These are phyloP conservation scores for Uloborus diversus DNA, from an alignment of 1,140 invertebrate species.

Conservation along the genomic window DNA sequence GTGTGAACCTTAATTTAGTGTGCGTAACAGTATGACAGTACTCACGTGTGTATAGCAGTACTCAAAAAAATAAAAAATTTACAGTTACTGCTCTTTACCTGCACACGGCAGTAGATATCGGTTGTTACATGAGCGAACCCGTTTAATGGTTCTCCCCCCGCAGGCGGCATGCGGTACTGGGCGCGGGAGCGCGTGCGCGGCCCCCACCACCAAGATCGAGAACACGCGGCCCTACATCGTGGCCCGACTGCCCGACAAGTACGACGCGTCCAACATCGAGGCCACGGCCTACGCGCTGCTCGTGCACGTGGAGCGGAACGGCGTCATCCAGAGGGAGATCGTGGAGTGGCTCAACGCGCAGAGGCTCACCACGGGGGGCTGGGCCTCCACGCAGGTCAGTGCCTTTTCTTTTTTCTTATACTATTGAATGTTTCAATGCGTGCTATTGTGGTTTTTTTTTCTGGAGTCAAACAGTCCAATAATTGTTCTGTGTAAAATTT, in stretches of 20 bases:
- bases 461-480: too few relatives aligned
- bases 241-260: constrained; percentile 84
- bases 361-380: constrained; percentile 87
- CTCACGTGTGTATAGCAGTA: too few relatives aligned
- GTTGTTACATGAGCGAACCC: too few relatives aligned
- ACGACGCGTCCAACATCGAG: constrained; percentile 91
- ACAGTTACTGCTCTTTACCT: too few relatives aligned
- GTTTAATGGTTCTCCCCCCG: too few relatives aligned
- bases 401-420: neutral
- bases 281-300: constrained; percentile 90
- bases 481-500: too few relatives aligned
- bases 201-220: constrained; percentile 83
- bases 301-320: constrained; percentile 84
- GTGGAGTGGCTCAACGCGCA: constrained; percentile 94
- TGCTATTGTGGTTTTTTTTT: too few relatives aligned
- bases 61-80: too few relatives aligned
- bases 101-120: too few relatives aligned
- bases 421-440: too few relatives aligned
- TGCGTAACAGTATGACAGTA: too few relatives aligned
- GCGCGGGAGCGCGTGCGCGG: constrained; percentile 78
- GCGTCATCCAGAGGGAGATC: constrained; percentile 81
- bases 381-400: constrained; percentile 90
- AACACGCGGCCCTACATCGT: constrained; percentile 89
- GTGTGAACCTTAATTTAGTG: too few relatives aligned
- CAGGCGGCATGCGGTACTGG: constrained; percentile 75